Evolutionary conservation across 2,113 vertebrate species (phyloP).

Genomic region (Rhombomys opimus): DNA sequence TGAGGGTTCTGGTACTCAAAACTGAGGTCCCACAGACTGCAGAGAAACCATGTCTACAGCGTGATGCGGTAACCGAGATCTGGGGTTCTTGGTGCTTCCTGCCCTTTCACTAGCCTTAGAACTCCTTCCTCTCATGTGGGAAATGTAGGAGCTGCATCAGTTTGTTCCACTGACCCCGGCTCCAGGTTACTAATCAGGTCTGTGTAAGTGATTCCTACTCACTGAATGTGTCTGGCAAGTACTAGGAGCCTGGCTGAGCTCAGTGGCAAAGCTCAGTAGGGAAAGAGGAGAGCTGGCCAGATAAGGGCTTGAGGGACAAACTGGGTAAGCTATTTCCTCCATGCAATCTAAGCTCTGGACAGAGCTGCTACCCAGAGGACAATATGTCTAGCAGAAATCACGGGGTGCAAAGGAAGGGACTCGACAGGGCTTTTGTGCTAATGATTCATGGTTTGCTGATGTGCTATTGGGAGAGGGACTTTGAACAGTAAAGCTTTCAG

Average conservation of each 20-base stretch:
- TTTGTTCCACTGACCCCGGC: background rate
- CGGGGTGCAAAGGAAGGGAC: background rate
- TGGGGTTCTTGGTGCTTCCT: background rate
- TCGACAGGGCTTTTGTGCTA: constrained; percentile 11
- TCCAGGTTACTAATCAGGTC: background rate
- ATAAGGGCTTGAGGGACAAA: background rate
- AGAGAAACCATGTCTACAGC: background rate
- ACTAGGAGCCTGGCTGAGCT: background rate
- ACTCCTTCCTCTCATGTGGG: background rate
- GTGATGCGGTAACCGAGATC: no score
- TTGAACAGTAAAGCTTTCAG: background rate
- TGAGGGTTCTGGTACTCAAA: background rate
- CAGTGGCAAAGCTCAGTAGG: no score
- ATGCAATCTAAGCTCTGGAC: background rate
- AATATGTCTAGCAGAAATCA: constrained; percentile 7
- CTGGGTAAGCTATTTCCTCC: background rate
- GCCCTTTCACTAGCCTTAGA: background rate
- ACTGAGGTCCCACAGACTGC: background rate
- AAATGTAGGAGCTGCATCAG: background rate
- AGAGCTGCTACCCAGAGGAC: background rate
- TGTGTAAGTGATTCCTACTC: background rate
- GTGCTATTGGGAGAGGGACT: background rate
- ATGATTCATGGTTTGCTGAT: constrained; percentile 8
- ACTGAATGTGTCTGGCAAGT: background rate
- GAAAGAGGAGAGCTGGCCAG: background rate